Conservation (phyloP, 1,140 invertebrate species). For the Drosophila pallidifrons region DNA sequence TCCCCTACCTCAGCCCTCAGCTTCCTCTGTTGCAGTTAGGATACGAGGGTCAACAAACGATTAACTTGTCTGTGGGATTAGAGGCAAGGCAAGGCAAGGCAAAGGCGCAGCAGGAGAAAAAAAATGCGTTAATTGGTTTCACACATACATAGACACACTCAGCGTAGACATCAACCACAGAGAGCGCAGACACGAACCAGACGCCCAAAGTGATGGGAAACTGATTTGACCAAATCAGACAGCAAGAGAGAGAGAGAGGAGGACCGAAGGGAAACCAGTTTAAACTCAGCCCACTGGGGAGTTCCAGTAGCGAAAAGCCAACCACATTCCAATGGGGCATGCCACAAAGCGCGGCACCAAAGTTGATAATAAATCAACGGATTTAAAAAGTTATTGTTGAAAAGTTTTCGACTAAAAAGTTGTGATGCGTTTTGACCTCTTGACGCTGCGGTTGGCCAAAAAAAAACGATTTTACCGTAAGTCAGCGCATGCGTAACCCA, state of each 20-base stretch:
- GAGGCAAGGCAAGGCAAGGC: slow-evolving; percentile 22
- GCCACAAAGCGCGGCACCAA: slow-evolving; percentile 20
- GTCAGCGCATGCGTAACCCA: slow-evolving; percentile 24
- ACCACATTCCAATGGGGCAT: slow-evolving; percentile 34
- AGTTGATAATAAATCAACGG: slow-evolving; percentile 68
- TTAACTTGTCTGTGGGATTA: slow-evolving; percentile 82
- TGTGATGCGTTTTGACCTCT: slow-evolving; percentile 6
- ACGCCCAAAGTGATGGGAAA: slow-evolving; percentile 40
- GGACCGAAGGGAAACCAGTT: slow-evolving; percentile 28
- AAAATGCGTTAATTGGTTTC: slow-evolving; percentile 61
- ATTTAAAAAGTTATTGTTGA: slow-evolving; percentile 47
- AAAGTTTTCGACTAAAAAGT: slow-evolving; percentile 14
- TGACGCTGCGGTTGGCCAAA: not conserved
- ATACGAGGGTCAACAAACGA: slow-evolving; percentile 74
- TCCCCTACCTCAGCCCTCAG: not conserved
- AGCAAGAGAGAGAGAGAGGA: not conserved
- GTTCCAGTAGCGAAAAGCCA: slow-evolving; percentile 18
- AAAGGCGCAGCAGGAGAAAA: slow-evolving; percentile 21
- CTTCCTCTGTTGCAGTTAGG: not conserved
- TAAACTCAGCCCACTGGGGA: slow-evolving; percentile 22
- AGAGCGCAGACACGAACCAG: slow-evolving; percentile 40
- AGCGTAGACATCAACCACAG: slow-evolving; percentile 37
- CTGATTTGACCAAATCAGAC: slow-evolving; percentile 28
- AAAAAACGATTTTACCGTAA: not conserved
- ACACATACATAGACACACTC: slow-evolving; percentile 15